Conservation (phyloP, 2,113 vertebrate genomes). For the Xiphorhynchus elegans region DNA sequence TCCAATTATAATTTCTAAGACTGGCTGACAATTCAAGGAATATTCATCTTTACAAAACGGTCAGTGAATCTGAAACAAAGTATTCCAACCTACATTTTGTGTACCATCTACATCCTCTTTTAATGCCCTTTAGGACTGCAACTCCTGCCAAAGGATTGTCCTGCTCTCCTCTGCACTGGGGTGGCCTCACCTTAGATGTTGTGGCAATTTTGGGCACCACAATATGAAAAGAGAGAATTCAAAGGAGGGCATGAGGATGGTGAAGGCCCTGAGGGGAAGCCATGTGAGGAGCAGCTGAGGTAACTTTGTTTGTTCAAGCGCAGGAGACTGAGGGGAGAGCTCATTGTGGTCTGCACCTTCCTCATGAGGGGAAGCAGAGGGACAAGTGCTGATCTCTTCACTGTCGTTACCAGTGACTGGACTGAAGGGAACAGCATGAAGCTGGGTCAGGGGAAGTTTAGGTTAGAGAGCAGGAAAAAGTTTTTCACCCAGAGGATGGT, state of each 20-base stretch:
- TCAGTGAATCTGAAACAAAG: not conserved
- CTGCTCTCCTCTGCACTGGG: not conserved
- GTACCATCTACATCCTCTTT: not conserved
- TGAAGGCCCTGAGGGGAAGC: not conserved
- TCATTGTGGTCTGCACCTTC: too few species aligned
- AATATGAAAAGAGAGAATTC: not conserved
- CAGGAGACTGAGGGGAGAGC: not conserved
- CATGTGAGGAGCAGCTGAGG: not conserved
- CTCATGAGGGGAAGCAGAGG: not conserved
- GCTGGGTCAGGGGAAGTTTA: not conserved
- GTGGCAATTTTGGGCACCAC: not conserved
- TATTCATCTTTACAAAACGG: not conserved
- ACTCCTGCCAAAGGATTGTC: not conserved
- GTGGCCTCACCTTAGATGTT: not conserved
- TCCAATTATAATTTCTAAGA: not conserved
- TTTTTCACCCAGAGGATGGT: accelerated
- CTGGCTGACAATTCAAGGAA: not conserved
- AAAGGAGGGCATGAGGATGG: not conserved
- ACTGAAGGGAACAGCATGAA: not conserved
- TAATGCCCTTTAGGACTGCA: not conserved
- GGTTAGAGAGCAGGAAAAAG: not conserved
- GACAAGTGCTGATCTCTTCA: not conserved
- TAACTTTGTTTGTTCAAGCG: too few species aligned
- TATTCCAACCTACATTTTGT: not conserved
- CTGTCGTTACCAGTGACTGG: not conserved